Conservation (phyloP, 1,140 invertebrate species). For the Brachionus rubens region DNA sequence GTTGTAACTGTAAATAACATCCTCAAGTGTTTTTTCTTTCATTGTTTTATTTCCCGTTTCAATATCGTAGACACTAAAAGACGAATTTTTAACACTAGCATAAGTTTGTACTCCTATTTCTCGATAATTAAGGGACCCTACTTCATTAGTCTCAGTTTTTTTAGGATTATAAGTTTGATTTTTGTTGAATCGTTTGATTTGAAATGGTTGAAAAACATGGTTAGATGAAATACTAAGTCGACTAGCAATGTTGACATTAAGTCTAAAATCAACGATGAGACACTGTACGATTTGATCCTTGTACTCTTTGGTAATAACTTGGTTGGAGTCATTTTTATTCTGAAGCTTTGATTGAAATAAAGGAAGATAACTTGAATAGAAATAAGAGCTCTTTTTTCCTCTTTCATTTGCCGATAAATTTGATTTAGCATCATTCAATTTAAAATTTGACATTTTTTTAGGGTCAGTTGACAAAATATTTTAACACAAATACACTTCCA, state of each 20-base stretch:
- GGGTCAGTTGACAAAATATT: background rate
- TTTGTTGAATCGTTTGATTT: constrained; percentile 9
- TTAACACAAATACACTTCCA: background rate
- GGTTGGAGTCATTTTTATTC: constrained; percentile 2
- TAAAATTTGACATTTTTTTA: background rate
- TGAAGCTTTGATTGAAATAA: constrained; percentile 13
- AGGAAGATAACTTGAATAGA: constrained; percentile 8
- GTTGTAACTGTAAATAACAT: background rate
- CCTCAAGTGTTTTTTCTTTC: background rate
- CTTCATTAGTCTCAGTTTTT: background rate
- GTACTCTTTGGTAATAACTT: background rate
- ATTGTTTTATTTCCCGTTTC: background rate
- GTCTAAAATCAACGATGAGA: background rate
- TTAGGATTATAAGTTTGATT: background rate
- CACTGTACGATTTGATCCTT: constrained; percentile 13
- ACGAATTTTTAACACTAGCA: background rate
- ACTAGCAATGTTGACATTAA: background rate
- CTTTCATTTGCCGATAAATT: background rate
- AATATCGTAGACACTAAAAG: background rate
- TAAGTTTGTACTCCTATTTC: constrained; percentile 36
- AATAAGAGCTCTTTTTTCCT: constrained; percentile 7
- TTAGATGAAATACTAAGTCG: background rate
- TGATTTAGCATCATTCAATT: background rate
- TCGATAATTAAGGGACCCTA: background rate
- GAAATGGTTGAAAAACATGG: background rate